phyloP scores from a whole-genome alignment of 2,797 vertebrate genomes.

The Sebastes melanostomus region DNA sequence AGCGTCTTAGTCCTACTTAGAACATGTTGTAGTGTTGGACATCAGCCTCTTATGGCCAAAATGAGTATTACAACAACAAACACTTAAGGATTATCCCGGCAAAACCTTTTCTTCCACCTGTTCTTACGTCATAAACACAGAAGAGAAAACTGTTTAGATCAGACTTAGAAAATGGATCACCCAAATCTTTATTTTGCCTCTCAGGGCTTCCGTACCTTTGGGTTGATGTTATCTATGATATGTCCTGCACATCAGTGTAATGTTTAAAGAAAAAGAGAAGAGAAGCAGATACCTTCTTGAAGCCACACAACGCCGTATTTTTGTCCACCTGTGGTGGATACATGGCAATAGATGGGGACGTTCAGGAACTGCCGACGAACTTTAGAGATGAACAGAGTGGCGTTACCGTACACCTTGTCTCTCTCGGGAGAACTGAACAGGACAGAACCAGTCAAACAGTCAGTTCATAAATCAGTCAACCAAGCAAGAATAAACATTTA shows the following conservation, averaged over 20 bases:
- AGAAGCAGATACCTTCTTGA: constrained; percentile 53
- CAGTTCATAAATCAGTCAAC: background rate
- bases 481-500: background rate
- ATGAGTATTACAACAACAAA: too few species aligned
- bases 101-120: too few species aligned
- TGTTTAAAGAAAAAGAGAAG: background rate
- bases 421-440: constrained; percentile 9
- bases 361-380: constrained; percentile 66
- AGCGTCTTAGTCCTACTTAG: too few species aligned
- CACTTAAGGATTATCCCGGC: too few species aligned
- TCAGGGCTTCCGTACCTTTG: too few species aligned
- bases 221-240: background rate
- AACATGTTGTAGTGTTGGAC: too few species aligned
- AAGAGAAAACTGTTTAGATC: too few species aligned
- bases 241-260: background rate
- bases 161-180: too few species aligned
- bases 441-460: background rate
- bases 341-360: constrained; percentile 44
- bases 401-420: background rate
- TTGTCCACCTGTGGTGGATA: accelerated
- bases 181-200: too few species aligned
- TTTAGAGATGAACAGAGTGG: constrained; percentile 62
- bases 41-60: too few species aligned
- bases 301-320: constrained; percentile 35
- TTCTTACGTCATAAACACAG: too few species aligned